These are phyloP conservation scores for Nyctereutes procyonoides DNA, from an alignment of 2,113 vertebrate genomes.

Conservation along the genomic window DNA sequence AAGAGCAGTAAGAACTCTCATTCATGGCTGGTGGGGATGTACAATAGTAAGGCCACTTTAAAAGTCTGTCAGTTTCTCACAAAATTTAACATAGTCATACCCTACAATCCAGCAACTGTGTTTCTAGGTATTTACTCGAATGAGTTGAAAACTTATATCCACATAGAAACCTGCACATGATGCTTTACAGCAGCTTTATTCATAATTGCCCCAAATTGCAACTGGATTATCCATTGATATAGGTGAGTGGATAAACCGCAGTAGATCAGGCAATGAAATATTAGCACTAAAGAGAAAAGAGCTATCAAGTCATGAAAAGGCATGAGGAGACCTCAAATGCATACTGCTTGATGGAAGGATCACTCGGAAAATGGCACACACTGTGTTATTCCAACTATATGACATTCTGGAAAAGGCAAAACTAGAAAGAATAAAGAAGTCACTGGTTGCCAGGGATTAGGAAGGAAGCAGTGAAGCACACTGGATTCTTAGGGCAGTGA, in stretches of 20 bases:
- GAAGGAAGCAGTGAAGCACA: rapidly evolving
- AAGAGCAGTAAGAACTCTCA: background rate
- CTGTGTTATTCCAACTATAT: background rate
- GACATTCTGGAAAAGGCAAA: background rate
- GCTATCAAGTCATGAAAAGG: background rate
- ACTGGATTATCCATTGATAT: background rate
- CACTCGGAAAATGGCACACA: background rate
- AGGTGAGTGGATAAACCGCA: background rate
- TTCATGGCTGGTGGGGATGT: background rate
- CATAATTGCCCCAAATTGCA: background rate
- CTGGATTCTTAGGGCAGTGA: background rate
- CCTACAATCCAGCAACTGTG: background rate
- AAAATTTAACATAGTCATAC: background rate
- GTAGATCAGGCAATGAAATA: background rate
- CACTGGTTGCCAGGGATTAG: background rate
- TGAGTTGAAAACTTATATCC: background rate
- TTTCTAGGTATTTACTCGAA: background rate
- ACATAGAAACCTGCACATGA: background rate
- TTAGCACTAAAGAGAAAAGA: background rate
- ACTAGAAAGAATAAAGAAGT: background rate
- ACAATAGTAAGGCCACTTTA: background rate
- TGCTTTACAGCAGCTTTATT: background rate
- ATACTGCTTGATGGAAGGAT: background rate
- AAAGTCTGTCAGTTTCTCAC: background rate
- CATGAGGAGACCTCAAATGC: background rate